phyloP scores from a whole-genome alignment of 1,140 invertebrate species.

The Holotrichia oblita region DNA sequence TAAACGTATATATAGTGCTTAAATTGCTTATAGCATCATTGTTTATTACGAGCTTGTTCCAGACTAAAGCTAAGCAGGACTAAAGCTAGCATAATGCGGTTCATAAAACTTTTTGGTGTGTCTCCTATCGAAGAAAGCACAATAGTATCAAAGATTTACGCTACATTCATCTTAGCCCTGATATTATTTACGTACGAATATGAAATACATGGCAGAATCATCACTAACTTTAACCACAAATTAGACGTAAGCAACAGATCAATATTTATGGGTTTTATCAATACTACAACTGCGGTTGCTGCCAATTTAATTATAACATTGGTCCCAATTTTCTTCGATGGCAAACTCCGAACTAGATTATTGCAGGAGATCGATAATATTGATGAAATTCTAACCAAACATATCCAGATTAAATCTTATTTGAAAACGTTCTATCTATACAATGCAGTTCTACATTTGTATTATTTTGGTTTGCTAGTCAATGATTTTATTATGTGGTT shows the following conservation, averaged over 20 bases:
- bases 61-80: no score
- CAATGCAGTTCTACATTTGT: neutral
- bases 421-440: neutral
- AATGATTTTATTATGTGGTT: neutral
- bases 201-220: neutral
- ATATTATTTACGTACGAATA: neutral
- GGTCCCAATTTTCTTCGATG: no score
- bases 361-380: no score
- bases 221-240: neutral
- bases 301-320: no score
- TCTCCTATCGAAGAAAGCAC: neutral
- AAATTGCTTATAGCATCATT: no score
- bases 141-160: neutral
- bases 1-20: no score
- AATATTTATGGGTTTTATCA: no score
- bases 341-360: no score
- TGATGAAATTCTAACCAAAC: neutral
- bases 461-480: neutral
- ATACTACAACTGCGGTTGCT: no score
- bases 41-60: no score
- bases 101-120: neutral
- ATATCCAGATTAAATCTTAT: neutral
- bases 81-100: neutral
- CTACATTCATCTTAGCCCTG: neutral
- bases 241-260: no score